A percentile compares a stretch with the other conserved stretches of the same genome.
Evolutionary conservation across 2,888 invertebrate genomes (phyloP).

Genomic region (Drosophila bunnanda): DNA sequence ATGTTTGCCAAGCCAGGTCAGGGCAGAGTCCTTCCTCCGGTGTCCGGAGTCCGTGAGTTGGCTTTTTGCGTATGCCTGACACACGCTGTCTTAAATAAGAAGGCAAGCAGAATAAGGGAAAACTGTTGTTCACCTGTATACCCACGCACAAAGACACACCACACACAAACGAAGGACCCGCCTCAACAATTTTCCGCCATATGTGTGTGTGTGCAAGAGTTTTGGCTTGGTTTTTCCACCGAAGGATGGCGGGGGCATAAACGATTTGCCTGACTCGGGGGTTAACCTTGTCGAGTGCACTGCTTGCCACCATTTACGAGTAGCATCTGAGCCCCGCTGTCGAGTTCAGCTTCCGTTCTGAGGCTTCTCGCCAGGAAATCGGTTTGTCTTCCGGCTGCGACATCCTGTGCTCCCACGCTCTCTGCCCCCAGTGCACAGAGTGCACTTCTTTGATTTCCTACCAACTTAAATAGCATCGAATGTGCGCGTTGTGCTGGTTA

Average conservation of each 20-base stretch:
- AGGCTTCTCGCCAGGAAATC: constrained; percentile 68
- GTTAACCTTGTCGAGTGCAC: constrained; percentile 72
- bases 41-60: constrained; percentile 18
- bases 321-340: constrained; percentile 23
- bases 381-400: constrained; percentile 72
- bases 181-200: constrained; percentile 50
- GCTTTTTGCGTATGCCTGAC: constrained; percentile 65
- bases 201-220: not conserved
- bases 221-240: not conserved
- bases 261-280: constrained; percentile 45
- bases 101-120: constrained; percentile 32
- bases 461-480: constrained; percentile 1
- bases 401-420: constrained; percentile 52
- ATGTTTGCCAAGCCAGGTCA: constrained; percentile 41
- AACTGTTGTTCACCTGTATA: constrained; percentile 74
- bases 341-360: constrained; percentile 45
- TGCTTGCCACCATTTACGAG: constrained; percentile 20
- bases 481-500: constrained; percentile 28
- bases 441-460: constrained; percentile 55
- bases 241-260: constrained; percentile 31
- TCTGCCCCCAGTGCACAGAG: constrained; percentile 10
- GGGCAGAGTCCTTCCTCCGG: constrained; percentile 22
- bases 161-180: constrained; percentile 48
- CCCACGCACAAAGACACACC: constrained; percentile 29
- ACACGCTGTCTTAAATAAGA: constrained; percentile 61